Conservation (phyloP, 2,797 vertebrate genomes). For the Sebastes goodei region DNA sequence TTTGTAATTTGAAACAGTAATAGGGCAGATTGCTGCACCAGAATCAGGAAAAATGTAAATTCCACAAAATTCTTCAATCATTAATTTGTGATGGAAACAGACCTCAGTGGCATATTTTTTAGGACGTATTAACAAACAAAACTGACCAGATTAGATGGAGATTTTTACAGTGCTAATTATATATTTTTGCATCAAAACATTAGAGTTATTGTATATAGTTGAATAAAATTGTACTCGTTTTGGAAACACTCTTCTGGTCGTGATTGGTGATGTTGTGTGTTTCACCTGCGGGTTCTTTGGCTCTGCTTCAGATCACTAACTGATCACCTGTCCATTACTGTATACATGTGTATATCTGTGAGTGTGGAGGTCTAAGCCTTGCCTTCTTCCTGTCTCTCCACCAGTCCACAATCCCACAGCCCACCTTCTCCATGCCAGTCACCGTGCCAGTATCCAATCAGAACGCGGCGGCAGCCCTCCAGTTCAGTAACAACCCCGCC, state of each 20-base stretch:
- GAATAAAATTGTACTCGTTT: background rate
- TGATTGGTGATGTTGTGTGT: background rate
- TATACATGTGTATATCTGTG: background rate
- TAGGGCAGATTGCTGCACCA: too few relatives aligned
- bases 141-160: background rate
- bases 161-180: too few relatives aligned
- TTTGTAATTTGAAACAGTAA: too few relatives aligned
- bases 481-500: constrained; percentile 93
- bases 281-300: background rate
- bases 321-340: constrained; percentile 32
- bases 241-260: constrained; percentile 34
- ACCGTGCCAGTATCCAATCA: constrained; percentile 96
- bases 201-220: background rate
- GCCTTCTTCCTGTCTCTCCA: constrained; percentile 55
- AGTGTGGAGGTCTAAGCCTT: constrained; percentile 32
- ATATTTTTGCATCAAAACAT: too few relatives aligned
- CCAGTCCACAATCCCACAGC: constrained; percentile 92
- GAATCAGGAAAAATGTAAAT: fast-evolving
- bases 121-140: fast-evolving
- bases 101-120: too few relatives aligned
- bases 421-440: constrained; percentile 97
- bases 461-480: constrained; percentile 84
- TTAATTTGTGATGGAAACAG: too few relatives aligned
- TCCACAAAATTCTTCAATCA: too few relatives aligned
- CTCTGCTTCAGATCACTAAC: constrained; percentile 63